These are phyloP conservation scores for Parambassis ranga DNA, from an alignment of 2,797 vertebrate species.

Conservation along the genomic window DNA sequence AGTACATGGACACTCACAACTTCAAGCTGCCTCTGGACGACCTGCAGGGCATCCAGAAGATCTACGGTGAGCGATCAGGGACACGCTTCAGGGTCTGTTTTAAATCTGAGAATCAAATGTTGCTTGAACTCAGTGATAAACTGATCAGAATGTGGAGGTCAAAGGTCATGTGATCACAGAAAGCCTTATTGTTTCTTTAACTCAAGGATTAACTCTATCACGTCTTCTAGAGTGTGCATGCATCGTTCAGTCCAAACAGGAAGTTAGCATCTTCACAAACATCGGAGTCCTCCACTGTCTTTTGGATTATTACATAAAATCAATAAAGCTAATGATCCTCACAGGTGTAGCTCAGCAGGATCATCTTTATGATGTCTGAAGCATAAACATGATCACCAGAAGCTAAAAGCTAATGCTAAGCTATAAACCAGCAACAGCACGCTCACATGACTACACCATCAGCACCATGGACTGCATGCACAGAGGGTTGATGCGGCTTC, in stretches of 20 bases:
- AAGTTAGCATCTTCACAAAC: too few species aligned
- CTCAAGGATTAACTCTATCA: too few species aligned
- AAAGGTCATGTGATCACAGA: too few species aligned
- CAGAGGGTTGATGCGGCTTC: too few species aligned
- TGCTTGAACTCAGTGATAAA: too few species aligned
- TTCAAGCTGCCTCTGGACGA: slow-evolving; percentile 98
- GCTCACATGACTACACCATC: too few species aligned
- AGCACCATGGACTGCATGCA: too few species aligned
- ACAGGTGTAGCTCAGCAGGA: not conserved
- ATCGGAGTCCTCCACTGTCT: not conserved
- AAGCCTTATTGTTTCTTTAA: too few species aligned
- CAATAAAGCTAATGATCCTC: not conserved
- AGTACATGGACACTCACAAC: slow-evolving; percentile 98
- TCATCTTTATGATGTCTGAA: not conserved
- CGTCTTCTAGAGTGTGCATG: too few species aligned
- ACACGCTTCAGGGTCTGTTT: not conserved
- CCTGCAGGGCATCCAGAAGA: slow-evolving; percentile 97
- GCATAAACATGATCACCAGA: not conserved
- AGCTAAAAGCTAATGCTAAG: not conserved
- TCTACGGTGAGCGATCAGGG: slow-evolving; percentile 90
- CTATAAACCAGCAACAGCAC: not conserved
- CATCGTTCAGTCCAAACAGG: too few species aligned
- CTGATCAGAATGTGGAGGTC: too few species aligned
- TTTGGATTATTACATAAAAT: not conserved
- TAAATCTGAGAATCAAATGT: not conserved